Evolutionary conservation across 2,888 invertebrate genomes (phyloP).

Genomic region (Tachina fera): DNA sequence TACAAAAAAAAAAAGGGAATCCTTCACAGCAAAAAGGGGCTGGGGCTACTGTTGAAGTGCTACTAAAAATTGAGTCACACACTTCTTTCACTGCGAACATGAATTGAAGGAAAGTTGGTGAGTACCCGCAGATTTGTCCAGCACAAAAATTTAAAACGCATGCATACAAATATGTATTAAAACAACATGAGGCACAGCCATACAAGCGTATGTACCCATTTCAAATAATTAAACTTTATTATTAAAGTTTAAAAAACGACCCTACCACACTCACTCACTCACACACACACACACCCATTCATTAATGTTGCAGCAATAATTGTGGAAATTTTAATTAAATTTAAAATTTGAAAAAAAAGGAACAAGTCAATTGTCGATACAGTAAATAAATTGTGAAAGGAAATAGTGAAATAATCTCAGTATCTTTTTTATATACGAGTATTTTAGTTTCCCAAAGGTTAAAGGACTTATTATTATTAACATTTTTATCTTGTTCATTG

Average conservation of each 20-base stretch:
- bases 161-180: no score
- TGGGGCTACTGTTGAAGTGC: conserved; percentile 32
- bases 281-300: neutral
- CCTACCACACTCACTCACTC: neutral
- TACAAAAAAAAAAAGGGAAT: conserved; percentile 4
- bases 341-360: conserved; percentile 1
- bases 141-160: neutral
- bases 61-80: conserved; percentile 24
- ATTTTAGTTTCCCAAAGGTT: conserved; percentile 46
- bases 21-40: conserved; percentile 46
- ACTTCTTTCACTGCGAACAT: neutral
- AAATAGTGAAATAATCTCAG: conserved; percentile 59
- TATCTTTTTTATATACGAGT: neutral
- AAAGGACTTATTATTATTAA: conserved; percentile 70
- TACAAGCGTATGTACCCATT: neutral
- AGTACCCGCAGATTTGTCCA: conserved; percentile 61
- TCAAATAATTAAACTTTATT: conserved; percentile 49
- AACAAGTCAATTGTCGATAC: conserved; percentile 24
- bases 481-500: conserved; percentile 18
- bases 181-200: neutral
- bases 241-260: conserved; percentile 11
- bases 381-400: conserved; percentile 50
- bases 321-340: conserved; percentile 38
- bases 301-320: neutral
- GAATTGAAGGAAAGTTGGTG: conserved; percentile 1